These are phyloP conservation scores for Mirza zaza DNA, from an alignment of 2,113 vertebrate species.

Conservation along the genomic window DNA sequence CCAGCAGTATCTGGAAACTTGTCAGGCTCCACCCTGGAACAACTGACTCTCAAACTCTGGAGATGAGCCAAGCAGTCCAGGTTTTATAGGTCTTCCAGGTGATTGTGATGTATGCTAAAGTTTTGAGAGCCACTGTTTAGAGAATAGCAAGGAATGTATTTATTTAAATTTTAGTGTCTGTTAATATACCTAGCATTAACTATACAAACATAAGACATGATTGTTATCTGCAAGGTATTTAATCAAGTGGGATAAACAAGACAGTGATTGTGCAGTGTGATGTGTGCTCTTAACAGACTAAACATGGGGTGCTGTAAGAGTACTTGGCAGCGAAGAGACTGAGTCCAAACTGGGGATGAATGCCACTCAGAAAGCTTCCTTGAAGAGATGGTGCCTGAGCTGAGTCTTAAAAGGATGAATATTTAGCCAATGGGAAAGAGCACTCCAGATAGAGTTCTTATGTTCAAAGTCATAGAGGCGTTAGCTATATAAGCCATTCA, in stretches of 20 bases:
- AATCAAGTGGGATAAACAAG: not conserved
- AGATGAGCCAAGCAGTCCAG: not conserved
- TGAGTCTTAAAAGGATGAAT: constrained; percentile 7
- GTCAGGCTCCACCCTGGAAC: not conserved
- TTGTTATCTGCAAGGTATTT: constrained; percentile 39
- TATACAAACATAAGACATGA: not conserved
- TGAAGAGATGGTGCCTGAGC: not conserved
- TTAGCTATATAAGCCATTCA: not conserved
- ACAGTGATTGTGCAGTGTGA: not conserved
- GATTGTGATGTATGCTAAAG: constrained; percentile 21
- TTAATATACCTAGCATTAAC: constrained; percentile 16
- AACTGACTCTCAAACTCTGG: not conserved
- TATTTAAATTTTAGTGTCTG: constrained; percentile 33
- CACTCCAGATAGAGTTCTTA: not conserved
- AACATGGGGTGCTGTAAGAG: not conserved
- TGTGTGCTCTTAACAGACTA: not conserved
- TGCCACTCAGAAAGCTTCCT: not conserved
- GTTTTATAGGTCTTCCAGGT: constrained; percentile 10
- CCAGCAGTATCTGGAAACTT: not conserved
- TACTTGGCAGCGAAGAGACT: not conserved
- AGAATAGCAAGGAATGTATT: not conserved
- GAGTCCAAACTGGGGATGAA: not conserved
- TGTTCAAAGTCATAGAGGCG: not conserved
- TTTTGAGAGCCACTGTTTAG: constrained; percentile 19
- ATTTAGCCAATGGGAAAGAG: not conserved